Evolutionary conservation across 2,797 vertebrate genomes (phyloP).

Genomic region (Squalus acanthias): DNA sequence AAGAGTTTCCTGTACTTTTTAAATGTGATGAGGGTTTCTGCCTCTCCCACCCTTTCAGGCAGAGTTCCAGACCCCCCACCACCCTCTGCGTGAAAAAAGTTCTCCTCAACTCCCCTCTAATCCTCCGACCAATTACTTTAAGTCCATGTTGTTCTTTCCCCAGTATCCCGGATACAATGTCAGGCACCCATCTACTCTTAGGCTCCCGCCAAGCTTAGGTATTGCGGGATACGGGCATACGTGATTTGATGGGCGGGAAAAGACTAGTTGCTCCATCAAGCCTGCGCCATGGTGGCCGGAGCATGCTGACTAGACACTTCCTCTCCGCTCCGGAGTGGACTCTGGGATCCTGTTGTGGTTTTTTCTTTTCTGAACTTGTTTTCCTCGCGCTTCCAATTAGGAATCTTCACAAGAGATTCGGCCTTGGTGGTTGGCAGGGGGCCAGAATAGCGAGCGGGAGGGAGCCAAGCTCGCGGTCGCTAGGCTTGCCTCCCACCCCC

Average conservation of each 20-base stretch:
- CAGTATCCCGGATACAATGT: not conserved
- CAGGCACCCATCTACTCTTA: not conserved
- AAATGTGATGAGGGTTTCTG: no score
- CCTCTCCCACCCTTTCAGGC: no score
- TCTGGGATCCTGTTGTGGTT: not conserved
- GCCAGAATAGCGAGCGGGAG: no score
- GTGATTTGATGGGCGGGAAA: not conserved
- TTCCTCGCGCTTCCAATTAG: not conserved
- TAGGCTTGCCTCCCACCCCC: no score
- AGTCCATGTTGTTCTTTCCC: not conserved
- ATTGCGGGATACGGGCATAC: not conserved
- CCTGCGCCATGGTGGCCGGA: not conserved
- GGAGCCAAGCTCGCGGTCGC: no score
- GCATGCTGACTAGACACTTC: not conserved
- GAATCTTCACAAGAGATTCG: no score
- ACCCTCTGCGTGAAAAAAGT: no score
- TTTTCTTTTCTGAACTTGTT: not conserved
- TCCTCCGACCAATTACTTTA: not conserved
- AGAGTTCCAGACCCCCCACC: no score
- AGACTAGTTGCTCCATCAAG: not conserved
- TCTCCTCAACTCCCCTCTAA: no score
- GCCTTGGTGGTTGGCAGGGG: no score
- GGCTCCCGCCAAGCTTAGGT: not conserved
- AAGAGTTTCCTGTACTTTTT: no score
- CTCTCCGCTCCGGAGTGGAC: not conserved